Percentiles rank a stretch among this genome's conserved stretches.
phyloP scores from a whole-genome alignment of 2,113 vertebrate species.

The Callorhinus ursinus region DNA sequence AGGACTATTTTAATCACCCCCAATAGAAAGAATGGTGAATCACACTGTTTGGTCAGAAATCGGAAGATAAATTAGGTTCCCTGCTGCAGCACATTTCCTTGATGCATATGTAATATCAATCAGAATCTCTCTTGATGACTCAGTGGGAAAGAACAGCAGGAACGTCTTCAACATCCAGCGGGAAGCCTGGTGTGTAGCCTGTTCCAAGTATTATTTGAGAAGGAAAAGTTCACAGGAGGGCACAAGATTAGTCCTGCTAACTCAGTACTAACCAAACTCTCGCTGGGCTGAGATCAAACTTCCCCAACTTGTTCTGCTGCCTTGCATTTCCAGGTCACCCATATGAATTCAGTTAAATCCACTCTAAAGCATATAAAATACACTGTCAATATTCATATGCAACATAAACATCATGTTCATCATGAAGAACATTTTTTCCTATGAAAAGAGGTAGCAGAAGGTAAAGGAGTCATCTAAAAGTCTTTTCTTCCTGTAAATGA shows the following conservation, averaged over 20 bases:
- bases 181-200: constrained; percentile 20
- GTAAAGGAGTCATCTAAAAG: background rate
- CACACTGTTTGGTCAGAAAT: constrained; percentile 62
- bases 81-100: background rate
- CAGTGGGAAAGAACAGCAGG: constrained; percentile 64
- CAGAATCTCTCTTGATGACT: constrained; percentile 67
- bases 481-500: background rate
- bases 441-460: background rate
- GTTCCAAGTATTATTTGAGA: background rate
- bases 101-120: constrained; percentile 72
- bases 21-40: background rate
- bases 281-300: background rate
- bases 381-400: background rate
- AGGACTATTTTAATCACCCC: constrained; percentile 19
- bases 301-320: background rate
- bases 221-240: background rate
- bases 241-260: background rate
- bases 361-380: background rate
- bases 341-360: background rate
- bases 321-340: background rate
- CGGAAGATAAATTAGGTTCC: constrained; percentile 34
- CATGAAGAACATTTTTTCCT: background rate
- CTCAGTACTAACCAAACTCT: background rate
- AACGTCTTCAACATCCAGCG: constrained; percentile 41
- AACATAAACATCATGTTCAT: background rate